Evolutionary conservation across 2,797 vertebrate genomes (phyloP).

Genomic region (Sebastes diaconus): DNA sequence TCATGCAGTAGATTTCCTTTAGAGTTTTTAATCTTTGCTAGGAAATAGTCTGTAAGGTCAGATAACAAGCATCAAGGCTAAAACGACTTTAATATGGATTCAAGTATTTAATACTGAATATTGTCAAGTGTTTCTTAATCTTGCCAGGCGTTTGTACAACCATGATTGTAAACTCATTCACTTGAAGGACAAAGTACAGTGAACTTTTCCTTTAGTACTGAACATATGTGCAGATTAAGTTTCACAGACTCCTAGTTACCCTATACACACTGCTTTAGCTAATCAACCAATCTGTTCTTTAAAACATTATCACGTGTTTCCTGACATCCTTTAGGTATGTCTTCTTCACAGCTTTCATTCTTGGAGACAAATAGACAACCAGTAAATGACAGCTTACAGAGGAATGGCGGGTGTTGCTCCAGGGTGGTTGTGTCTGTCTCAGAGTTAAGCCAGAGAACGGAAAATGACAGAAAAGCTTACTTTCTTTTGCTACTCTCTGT

Average conservation of each 20-base stretch:
- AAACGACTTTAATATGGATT: constrained; percentile 20
- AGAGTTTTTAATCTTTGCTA: constrained; percentile 19
- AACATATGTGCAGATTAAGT: constrained; percentile 28
- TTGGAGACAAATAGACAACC: neutral
- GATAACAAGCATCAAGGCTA: constrained; percentile 7
- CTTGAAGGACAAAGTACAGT: neutral
- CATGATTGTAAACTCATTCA: neutral
- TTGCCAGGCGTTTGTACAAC: neutral
- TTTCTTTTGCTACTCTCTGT: constrained; percentile 46
- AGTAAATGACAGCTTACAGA: constrained; percentile 35
- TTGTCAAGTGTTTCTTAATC: constrained; percentile 25
- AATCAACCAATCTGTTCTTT: constrained; percentile 46
- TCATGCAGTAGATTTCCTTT: constrained; percentile 20
- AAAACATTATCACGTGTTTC: constrained; percentile 2
- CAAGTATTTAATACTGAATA: constrained; percentile 1
- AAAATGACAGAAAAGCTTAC: constrained; percentile 44
- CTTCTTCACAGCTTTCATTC: constrained; percentile 24
- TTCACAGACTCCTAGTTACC: constrained; percentile 12
- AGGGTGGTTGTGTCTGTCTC: constrained; percentile 60
- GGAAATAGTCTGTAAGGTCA: constrained; percentile 3
- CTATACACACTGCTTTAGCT: neutral
- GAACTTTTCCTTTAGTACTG: neutral
- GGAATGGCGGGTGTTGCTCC: constrained; percentile 49
- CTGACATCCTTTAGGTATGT: neutral
- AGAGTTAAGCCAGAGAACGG: constrained; percentile 39